Evolutionary conservation across 2,888 invertebrate species (phyloP).

Genomic region (Pecten maximus): DNA sequence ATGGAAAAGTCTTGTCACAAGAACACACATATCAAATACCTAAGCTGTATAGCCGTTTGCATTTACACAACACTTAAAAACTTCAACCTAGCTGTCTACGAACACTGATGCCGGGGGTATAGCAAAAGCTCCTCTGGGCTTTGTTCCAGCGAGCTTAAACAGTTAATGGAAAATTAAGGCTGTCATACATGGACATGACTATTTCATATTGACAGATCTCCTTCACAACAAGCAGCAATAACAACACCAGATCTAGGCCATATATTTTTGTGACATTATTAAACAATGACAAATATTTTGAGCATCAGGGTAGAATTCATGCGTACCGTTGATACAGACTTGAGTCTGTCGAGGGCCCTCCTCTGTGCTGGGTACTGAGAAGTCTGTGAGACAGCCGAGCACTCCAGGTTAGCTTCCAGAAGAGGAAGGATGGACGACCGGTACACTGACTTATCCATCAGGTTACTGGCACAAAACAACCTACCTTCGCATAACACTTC

Average conservation of each 20-base stretch:
- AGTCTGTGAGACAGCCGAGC: conserved; percentile 61
- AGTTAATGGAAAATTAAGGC: no score
- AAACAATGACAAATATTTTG: neutral
- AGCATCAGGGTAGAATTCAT: neutral
- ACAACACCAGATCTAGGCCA: neutral
- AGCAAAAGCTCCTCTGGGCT: no score
- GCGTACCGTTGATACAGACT: conserved; percentile 54
- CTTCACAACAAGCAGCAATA: no score
- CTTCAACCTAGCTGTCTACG: no score
- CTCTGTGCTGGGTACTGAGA: conserved; percentile 63
- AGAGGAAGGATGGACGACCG: conserved; percentile 53
- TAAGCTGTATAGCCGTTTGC: no score
- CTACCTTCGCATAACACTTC: conserved; percentile 64
- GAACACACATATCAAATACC: no score
- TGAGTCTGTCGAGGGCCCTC: conserved; percentile 59
- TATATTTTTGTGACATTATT: neutral
- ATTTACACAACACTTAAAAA: no score
- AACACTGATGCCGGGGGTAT: no score
- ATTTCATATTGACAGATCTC: no score
- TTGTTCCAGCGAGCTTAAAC: no score
- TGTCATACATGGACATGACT: no score
- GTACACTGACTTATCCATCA: conserved; percentile 63
- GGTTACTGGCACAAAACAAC: conserved; percentile 66
- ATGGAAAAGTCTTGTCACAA: no score
- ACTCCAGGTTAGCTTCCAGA: conserved; percentile 63